Percentiles rank a stretch among this genome's conserved stretches.
phyloP scores from a whole-genome alignment of 2,113 vertebrate species.

The Thinocorus orbignyianus region DNA sequence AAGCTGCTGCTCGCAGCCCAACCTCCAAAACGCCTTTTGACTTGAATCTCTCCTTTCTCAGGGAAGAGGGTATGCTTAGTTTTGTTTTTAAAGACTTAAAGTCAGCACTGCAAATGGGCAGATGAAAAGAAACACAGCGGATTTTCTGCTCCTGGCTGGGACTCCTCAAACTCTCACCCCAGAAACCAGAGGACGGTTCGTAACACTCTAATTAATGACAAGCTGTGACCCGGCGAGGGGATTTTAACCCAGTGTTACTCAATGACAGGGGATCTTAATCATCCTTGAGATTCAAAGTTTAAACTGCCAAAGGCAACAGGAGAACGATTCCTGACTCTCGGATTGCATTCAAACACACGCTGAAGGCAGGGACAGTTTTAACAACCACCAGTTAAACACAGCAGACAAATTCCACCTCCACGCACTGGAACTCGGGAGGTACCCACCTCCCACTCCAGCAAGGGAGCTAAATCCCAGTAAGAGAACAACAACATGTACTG shows the following conservation, averaged over 20 bases:
- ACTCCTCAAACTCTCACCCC: neutral
- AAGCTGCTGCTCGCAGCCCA: neutral
- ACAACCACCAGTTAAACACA: too few species aligned
- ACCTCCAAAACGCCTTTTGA: neutral
- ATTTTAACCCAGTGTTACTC: neutral
- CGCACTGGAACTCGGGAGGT: neutral
- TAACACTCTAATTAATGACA: too few species aligned
- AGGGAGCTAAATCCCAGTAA: neutral
- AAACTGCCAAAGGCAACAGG: neutral
- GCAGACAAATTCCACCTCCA: neutral
- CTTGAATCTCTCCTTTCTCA: neutral
- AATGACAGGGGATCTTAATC: neutral
- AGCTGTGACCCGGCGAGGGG: neutral
- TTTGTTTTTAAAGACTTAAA: neutral
- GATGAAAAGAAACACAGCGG: neutral
- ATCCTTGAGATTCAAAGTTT: neutral
- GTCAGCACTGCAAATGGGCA: neutral
- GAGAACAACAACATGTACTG: accelerated
- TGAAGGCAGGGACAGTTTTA: neutral
- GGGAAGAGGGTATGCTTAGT: neutral
- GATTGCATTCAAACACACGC: neutral
- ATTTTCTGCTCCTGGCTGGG: neutral
- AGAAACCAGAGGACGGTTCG: neutral
- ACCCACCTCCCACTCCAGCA: neutral
- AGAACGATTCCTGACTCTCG: neutral